Percentiles rank a stretch among this genome's conserved stretches.
These are phyloP conservation scores for Meloidogyne hapla DNA, from an alignment of 1,140 invertebrate genomes.

Conservation along the genomic window DNA sequence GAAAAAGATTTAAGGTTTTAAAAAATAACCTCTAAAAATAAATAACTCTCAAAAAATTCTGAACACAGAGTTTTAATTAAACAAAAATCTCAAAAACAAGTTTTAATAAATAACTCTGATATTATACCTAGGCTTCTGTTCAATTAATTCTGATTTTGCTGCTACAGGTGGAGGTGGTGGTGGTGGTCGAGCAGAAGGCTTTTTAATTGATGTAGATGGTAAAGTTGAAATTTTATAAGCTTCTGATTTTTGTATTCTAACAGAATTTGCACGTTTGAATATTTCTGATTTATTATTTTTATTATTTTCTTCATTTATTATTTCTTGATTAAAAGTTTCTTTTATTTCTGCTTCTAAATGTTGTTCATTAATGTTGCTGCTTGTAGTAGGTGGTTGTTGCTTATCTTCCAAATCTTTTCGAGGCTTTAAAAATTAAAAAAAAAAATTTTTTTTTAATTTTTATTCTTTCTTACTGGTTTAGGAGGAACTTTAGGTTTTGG, in stretches of 20 bases:
- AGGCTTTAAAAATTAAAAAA: neutral
- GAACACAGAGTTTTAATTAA: too few relatives aligned
- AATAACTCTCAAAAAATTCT: too few relatives aligned
- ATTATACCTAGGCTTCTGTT: conserved; percentile 1
- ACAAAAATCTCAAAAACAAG: neutral
- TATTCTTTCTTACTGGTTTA: neutral
- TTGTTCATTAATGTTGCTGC: too few relatives aligned
- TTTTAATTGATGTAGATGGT: neutral
- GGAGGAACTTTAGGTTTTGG: conserved; percentile 20
- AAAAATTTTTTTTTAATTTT: neutral
- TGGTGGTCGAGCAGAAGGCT: conserved; percentile 17
- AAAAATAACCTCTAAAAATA: too few relatives aligned
- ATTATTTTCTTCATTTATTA: neutral
- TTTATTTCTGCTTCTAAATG: neutral
- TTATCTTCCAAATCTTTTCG: neutral
- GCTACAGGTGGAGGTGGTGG: conserved; percentile 6
- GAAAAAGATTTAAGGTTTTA: neutral
- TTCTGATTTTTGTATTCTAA: neutral
- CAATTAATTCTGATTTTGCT: neutral
- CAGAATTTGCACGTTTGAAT: neutral
- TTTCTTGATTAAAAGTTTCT: neutral
- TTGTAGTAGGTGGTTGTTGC: neutral
- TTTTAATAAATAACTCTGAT: neutral
- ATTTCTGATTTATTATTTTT: neutral
- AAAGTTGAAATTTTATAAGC: neutral